Base-by-base conservation (phyloP, 2,797 vertebrate species). In the Naso thynnoides region DNA sequence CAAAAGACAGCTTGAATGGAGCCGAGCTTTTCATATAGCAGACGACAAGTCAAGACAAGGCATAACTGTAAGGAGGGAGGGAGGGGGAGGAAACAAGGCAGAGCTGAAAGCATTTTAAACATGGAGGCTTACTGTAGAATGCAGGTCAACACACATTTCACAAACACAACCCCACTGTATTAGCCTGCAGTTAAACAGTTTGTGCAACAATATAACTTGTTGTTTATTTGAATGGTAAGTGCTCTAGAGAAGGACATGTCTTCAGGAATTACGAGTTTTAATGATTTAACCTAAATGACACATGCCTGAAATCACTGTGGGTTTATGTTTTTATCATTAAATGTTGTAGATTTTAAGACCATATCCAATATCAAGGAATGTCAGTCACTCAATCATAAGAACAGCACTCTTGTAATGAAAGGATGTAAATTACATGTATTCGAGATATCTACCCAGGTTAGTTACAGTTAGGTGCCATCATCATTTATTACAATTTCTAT, bases 231-330 rank as follows among this genome's bases (percentile, higher is more conserved):
- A 82, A 65, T 55, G 31, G 54, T 49, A 48, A 52, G 23, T 19
- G 54, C 56, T 70, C 58, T 73, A 58, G 50, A 52, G 59, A 44
- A 56, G n/a, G 68, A 27, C 27, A 47, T 36, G 31, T 69, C 61
- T 69, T 62, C 15, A 53, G 45, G 56, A 84, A 64, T 75, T 70
- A 73, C 68, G 53, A 47, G 74, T 65, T 41, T 53, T 24, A 47
- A 86, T 83, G 78, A 90, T 89, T 91, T 66, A 49, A 69, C 24
- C 61, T 70, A 67, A 84, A 87, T 74, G 57, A 83, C 76, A 77
- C 33, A 24, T 53, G 50, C 14, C 41, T 41, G 50, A 79, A 91
- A 91, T 92, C 83, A 85, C 82, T 90, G 33, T 13, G 42, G 45
- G 38, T 86, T 87, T 87, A 79, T 81, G 65, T 78, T 84, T 78